Base-by-base conservation (phyloP, 2,113 vertebrate species). In the Callospermophilus lateralis region DNA sequence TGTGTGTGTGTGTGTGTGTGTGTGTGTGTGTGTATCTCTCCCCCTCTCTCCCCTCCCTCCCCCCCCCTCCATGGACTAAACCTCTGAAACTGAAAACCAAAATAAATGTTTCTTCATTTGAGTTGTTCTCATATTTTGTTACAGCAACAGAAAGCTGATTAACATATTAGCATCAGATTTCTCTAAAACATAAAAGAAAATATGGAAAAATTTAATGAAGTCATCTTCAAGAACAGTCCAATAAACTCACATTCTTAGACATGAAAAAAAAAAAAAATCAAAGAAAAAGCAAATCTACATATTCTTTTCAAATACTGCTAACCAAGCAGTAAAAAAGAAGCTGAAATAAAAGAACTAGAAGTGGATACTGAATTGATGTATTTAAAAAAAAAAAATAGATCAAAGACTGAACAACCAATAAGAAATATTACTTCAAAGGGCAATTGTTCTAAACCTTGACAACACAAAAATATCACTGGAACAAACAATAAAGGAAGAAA, bases 401-500 rank as follows among this genome's bases (percentile, higher is more conserved):
- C 73, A 48, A 76, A 89, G 16, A 90, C 61, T 42, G 32, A 78
- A 77, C 63, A 84, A 55, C 6, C 34, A 87, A 8, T 55, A 42
- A 65, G 45, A 94, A 70, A 65, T 68, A 86, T 15, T 7, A 28
- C n/a, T 68, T 90, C 74, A 58, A 93, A 79, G 58, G 61, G 4
- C 28, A 72, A 80, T 9, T 77, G 6, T 65, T 92, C 58, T 58
- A 65, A 93, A 80, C 26, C 53, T 34, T 77, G 34, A 58, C 37
- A 81, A 70, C n/a, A 51, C 28, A 76, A 93, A 67, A 92, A 26
- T 45, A 77, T 77, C 24, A 94, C 1, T 24, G 3, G 68, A 87
- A 93, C 15, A 86, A 93, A 85, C 55, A 81, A 80, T 92, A 94
- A 85, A 51, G n/a, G 39, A 84, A 74, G 22, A 63, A 90, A 89